Evolutionary conservation across 2,888 invertebrate species (phyloP), one percentile per base, ranked within the genome.

Genomic region (Drosophila sordidula): DNA sequence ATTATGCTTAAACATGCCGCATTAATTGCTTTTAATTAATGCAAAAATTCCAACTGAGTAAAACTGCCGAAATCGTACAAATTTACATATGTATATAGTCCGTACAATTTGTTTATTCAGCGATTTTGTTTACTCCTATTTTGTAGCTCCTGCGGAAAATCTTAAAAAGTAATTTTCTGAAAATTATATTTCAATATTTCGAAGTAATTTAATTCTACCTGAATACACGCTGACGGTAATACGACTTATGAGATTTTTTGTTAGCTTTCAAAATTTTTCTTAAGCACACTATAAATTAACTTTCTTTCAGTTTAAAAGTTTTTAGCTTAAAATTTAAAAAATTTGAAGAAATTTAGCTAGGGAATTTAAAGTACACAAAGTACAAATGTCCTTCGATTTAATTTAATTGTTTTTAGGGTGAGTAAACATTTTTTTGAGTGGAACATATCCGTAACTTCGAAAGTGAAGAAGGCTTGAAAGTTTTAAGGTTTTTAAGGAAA

Each of bases 1-100:
- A 64, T 59, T 50, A 75, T 67, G 61, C 55, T 50, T 70, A 59
- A 78, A 42, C 39, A 52, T 47, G 39, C 32, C 36, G 22, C 11
- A 36, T 39, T 34, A 25, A 6, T 42, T 14, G 26, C 14, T 49
- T 25, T 16, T 9, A 25, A 14, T 6, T 9, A 16, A 38, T 44
- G 16, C 4, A 45, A 34, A 18, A 41, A 16, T 36, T 12, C 32
- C 32, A 59, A 51, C 26, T 46, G 26, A 18, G 26, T 44, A 18
- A 49, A 61, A 29, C 38, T 18, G 14, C 12, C 9, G 9, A 16
- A 59, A 32, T 50, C 34, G 12, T 34, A 12, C 4, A 34, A 4
- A 34, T 34, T 34, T 11, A 32, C 34, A 12, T 34, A 29, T 18
- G 18, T 9, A 29, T 26, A 26, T 9, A 29, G 29, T 29, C 9